A percentile compares a stretch with the other conserved stretches of the same genome.
These are phyloP conservation scores for Oligia fasciuncula DNA, from an alignment of 2,888 invertebrate genomes.

Conservation along the genomic window DNA sequence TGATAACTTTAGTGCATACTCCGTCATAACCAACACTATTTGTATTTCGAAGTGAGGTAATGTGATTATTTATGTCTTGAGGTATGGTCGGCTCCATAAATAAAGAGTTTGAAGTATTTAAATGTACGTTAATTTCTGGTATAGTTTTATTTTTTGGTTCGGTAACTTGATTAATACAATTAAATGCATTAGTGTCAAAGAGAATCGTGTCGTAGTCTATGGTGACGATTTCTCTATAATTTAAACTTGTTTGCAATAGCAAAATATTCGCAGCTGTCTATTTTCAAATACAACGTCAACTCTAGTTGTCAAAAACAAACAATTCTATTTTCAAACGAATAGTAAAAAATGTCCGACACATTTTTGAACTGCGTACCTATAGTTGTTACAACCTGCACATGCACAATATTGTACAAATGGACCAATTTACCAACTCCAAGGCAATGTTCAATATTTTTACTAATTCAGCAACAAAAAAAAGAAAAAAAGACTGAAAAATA, in stretches of 20 bases:
- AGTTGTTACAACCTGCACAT: neutral
- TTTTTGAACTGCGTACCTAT: constrained; percentile 34
- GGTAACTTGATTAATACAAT: no score
- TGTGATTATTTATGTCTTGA: no score
- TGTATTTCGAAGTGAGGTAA: no score
- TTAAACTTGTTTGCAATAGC: neutral
- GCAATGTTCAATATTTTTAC: neutral
- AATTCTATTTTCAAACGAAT: neutral
- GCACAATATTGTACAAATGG: constrained; percentile 4
- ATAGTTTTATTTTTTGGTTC: no score
- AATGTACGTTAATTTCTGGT: no score
- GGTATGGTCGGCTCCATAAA: no score
- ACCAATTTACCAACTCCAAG: neutral
- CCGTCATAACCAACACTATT: no score
- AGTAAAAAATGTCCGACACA: constrained; percentile 12
- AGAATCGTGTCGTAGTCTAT: neutral
- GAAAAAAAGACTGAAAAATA: neutral
- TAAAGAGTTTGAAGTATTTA: no score
- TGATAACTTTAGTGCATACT: no score
- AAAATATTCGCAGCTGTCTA: constrained; percentile 35
- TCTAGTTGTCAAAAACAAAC: constrained; percentile 9
- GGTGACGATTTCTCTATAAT: neutral
- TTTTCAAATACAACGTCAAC: constrained; percentile 16
- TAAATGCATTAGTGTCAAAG: neutral
- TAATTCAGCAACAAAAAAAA: neutral